Evolutionary conservation across 2,888 invertebrate genomes (phyloP), one percentile per base, ranked within the genome.

Genomic region (Mactromeris polynyma): DNA sequence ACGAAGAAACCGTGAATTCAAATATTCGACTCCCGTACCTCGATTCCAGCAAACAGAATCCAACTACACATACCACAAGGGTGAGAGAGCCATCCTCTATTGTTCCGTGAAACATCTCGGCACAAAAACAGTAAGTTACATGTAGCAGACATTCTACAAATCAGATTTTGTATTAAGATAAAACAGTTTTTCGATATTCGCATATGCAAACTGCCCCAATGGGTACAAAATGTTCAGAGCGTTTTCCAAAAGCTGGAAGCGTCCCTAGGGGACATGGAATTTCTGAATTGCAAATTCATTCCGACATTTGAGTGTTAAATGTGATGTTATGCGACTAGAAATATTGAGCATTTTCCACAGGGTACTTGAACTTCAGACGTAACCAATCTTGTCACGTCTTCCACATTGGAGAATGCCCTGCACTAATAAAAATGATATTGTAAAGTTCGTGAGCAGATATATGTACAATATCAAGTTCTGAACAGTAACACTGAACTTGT

Each of bases 71-170:
- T 94, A 94, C 84, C 93, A 93, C 36, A 95, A 95, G 38, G 96
- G 96, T 0, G 94, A 96, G 81, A 83, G 94, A 83, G 96, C 96
- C 7, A 94, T 94, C 38, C 93, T 96, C 40, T 94, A 94, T 88
- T 96, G 96, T 83, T 93, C 94, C 6, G 93, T 96, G 21, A 94
- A 95, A 85, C 93, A 95, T 83, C 93, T 96, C 17, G 95, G 95
- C 38, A 95, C 95, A 3, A 95, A 95, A 93, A 95, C 94, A 90
- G 96, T 96, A 64, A 90, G 94, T 87, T 17, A 58, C 58, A 64
- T 26, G 58, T 2, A 26, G 11, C n/a, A 64, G n/a, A 64, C 58
- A 9, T n/a, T n/a, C n/a, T 64, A 9, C 26, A n/a, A 64, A 64
- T n/a, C 11, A n/a, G 58, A 64, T 64, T 26, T n/a, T 7, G 58